Evolutionary conservation across 1,140 invertebrate genomes (phyloP).

Genomic region (Sarcophaga bullata): DNA sequence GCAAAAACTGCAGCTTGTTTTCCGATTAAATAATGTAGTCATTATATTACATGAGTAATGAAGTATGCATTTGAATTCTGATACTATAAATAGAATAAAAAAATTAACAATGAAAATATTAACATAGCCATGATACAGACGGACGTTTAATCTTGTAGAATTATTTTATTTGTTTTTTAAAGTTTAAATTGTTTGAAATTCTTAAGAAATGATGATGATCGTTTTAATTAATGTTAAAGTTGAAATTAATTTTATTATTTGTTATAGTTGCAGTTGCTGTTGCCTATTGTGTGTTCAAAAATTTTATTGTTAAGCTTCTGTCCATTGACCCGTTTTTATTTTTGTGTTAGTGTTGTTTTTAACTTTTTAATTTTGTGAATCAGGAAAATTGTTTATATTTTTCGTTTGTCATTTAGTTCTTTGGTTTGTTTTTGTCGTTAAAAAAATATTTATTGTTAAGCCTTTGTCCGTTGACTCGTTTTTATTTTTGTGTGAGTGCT

Average conservation of each 20-base stretch:
- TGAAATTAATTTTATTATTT: not conserved
- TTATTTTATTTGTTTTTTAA: not conserved
- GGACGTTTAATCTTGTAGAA: not conserved
- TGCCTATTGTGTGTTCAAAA: not conserved
- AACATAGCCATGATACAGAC: not conserved
- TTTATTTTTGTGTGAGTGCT: too few relatives aligned
- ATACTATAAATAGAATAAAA: not conserved
- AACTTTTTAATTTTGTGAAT: not conserved
- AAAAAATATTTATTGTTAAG: not conserved
- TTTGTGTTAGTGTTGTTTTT: too few relatives aligned
- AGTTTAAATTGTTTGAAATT: conserved; percentile 2
- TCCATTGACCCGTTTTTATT: conserved; percentile 6
- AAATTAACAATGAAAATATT: not conserved
- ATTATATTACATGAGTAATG: too few relatives aligned
- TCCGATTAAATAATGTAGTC: too few relatives aligned
- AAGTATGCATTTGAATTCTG: too few relatives aligned
- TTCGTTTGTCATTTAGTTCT: too few relatives aligned
- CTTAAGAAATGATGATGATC: conserved; percentile 5
- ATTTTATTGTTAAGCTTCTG: not conserved
- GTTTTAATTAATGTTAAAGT: conserved; percentile 25
- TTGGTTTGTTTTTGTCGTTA: conserved; percentile 7
- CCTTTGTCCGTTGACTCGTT: conserved; percentile 3
- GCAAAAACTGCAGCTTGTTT: too few relatives aligned
- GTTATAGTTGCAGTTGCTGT: not conserved
- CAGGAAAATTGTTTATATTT: not conserved